phyloP scores from a whole-genome alignment of 2,797 vertebrate species.

The Aselliscus stoliczkanus region DNA sequence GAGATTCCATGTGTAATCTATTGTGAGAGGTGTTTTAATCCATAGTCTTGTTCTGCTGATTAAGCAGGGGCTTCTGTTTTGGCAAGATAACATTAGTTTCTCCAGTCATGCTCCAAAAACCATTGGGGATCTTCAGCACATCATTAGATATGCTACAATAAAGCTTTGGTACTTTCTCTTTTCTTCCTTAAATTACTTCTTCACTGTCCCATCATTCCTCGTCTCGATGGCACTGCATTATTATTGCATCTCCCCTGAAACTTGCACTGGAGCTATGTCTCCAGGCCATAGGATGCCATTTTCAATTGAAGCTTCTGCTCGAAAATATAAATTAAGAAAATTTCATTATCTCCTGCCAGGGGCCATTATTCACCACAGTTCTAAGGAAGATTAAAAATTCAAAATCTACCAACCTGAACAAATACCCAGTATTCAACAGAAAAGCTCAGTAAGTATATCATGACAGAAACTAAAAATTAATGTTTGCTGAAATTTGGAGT shows the following conservation, averaged over 20 bases:
- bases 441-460: constrained; percentile 75
- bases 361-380: constrained; percentile 87
- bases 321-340: constrained; percentile 91
- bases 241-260: constrained; percentile 85
- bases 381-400: constrained; percentile 86
- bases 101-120: constrained; percentile 89
- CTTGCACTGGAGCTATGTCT: constrained; percentile 81
- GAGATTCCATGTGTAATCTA: constrained; percentile 87
- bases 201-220: constrained; percentile 84
- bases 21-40: constrained; percentile 89
- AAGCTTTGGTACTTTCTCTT: constrained; percentile 83
- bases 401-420: constrained; percentile 82
- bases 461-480: constrained; percentile 71
- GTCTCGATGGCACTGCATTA: constrained; percentile 82
- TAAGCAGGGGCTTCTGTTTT: constrained; percentile 88
- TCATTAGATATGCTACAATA: constrained; percentile 93
- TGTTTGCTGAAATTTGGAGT: constrained; percentile 51
- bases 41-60: constrained; percentile 93
- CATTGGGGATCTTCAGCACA: constrained; percentile 88
- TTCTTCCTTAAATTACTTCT: constrained; percentile 87
- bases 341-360: constrained; percentile 89
- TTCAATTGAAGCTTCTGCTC: constrained; percentile 84
- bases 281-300: constrained; percentile 83
- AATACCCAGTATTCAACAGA: constrained; percentile 80
- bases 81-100: constrained; percentile 92